phyloP scores from a whole-genome alignment of 2,888 invertebrate genomes.

The Mellilla xanthometata region DNA sequence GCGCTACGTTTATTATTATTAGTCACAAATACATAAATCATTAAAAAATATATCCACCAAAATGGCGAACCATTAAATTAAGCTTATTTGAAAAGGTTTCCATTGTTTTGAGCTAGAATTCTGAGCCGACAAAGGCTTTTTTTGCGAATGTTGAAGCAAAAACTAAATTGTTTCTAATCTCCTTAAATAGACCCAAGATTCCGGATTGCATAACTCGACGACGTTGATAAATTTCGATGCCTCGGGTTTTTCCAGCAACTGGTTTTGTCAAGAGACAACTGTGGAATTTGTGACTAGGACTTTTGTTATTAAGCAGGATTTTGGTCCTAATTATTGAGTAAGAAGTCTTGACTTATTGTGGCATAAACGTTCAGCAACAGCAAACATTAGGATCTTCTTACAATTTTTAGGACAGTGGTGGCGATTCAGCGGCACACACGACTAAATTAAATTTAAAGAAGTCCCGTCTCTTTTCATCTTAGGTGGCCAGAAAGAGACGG shows the following conservation, averaged over 20 bases:
- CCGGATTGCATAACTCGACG: constrained; percentile 22
- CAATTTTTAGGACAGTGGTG: too few species aligned
- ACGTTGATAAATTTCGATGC: constrained; percentile 30
- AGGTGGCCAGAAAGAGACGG: too few species aligned
- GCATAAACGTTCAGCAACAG: too few species aligned
- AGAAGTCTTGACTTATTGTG: too few species aligned
- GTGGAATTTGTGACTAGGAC: constrained; percentile 41
- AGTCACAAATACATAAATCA: neutral
- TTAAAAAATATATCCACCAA: neutral
- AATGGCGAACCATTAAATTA: neutral
- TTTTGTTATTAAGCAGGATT: too few species aligned
- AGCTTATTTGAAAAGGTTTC: neutral
- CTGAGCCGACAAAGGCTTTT: constrained; percentile 9
- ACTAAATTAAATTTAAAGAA: too few species aligned
- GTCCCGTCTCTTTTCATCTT: too few species aligned
- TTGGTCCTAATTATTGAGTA: too few species aligned
- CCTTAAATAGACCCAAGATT: constrained; percentile 13
- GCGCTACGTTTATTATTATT: neutral
- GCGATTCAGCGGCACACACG: too few species aligned
- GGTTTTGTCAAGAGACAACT: constrained; percentile 49
- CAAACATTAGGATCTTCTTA: too few species aligned
- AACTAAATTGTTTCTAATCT: neutral
- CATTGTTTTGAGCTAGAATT: constrained; percentile 1
- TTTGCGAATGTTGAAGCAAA: constrained; percentile 1
- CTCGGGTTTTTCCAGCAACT: constrained; percentile 56